phyloP scores from a whole-genome alignment of 2,113 vertebrate species.

The Mus spicilegus region DNA sequence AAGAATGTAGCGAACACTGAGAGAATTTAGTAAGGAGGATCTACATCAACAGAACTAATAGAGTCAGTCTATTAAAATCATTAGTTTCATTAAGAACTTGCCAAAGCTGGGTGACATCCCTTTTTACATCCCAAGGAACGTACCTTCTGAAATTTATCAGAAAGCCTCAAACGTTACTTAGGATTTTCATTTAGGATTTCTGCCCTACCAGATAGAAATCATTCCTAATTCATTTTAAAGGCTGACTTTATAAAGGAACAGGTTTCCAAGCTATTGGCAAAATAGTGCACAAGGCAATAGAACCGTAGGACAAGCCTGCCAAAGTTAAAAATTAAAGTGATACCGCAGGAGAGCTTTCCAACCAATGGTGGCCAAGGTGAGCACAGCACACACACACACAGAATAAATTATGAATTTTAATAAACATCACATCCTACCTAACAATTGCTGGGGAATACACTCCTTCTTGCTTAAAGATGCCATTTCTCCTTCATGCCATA shows the following conservation, averaged over 20 bases:
- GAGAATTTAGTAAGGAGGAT: slow-evolving; percentile 60
- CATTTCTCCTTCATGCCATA: slow-evolving; percentile 67
- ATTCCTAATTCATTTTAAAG: slow-evolving; percentile 37
- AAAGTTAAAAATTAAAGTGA: slow-evolving; percentile 58
- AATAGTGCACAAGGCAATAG: neutral
- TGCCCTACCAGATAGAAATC: slow-evolving; percentile 47
- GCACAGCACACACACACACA: neutral
- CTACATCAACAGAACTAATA: slow-evolving; percentile 70
- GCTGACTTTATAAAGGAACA: slow-evolving; percentile 45
- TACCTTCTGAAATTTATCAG: slow-evolving; percentile 45
- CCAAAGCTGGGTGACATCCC: slow-evolving; percentile 60
- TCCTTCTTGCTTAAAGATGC: slow-evolving; percentile 67
- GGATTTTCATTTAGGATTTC: slow-evolving; percentile 67
- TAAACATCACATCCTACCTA: slow-evolving; percentile 53
- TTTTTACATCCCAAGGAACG: slow-evolving; percentile 63
- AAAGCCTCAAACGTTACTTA: slow-evolving; percentile 48
- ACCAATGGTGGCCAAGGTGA: slow-evolving; percentile 13
- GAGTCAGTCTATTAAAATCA: slow-evolving; percentile 72
- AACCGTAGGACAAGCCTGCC: slow-evolving; percentile 25
- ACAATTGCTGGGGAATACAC: slow-evolving; percentile 30
- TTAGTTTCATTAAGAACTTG: slow-evolving; percentile 74
- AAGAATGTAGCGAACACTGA: slow-evolving; percentile 61
- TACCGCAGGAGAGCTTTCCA: neutral
- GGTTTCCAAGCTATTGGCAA: slow-evolving; percentile 13
- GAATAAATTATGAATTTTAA: slow-evolving; percentile 62